A percentile compares a stretch with the other conserved stretches of the same genome.
These are phyloP conservation scores for Serilophus lunatus DNA, from an alignment of 2,113 vertebrate species.

Conservation along the genomic window DNA sequence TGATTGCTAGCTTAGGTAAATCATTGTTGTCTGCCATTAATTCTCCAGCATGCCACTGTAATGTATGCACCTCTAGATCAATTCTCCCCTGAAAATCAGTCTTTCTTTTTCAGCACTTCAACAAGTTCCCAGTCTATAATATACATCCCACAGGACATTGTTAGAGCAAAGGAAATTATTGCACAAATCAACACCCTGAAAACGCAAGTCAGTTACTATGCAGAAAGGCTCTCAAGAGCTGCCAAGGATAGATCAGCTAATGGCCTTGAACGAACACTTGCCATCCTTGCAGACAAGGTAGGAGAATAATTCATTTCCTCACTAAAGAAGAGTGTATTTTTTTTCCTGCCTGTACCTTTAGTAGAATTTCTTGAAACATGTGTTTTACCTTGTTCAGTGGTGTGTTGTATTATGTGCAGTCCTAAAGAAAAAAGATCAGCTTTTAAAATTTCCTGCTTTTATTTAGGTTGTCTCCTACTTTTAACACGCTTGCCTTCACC, in stretches of 20 bases:
- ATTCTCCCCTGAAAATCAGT: constrained; percentile 1
- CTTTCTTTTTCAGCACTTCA: constrained; percentile 76
- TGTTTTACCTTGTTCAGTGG: not conserved
- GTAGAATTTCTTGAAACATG: not conserved
- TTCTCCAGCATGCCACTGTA: constrained; percentile 28
- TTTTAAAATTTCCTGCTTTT: not conserved
- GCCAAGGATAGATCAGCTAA: constrained; percentile 94
- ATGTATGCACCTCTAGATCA: not conserved
- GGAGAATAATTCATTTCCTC: not conserved
- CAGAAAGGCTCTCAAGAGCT: constrained; percentile 91
- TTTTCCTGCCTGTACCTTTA: not conserved
- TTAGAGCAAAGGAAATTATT: constrained; percentile 95
- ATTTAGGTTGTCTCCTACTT: not conserved
- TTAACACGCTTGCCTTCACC: not conserved
- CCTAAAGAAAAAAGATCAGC: not conserved
- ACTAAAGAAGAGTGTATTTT: not conserved
- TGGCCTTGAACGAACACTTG: constrained; percentile 92
- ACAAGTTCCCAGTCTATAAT: constrained; percentile 91
- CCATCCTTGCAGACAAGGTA: constrained; percentile 96
- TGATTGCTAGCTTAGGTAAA: constrained; percentile 15
- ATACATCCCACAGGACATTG: constrained; percentile 91
- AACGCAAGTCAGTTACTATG: constrained; percentile 98
- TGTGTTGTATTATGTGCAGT: not conserved
- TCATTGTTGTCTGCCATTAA: constrained; percentile 30
- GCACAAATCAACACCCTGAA: constrained; percentile 96